Evolutionary conservation across 2,888 invertebrate genomes (phyloP), one percentile per base, ranked within the genome.

Genomic region (Eretmocerus hayati): DNA sequence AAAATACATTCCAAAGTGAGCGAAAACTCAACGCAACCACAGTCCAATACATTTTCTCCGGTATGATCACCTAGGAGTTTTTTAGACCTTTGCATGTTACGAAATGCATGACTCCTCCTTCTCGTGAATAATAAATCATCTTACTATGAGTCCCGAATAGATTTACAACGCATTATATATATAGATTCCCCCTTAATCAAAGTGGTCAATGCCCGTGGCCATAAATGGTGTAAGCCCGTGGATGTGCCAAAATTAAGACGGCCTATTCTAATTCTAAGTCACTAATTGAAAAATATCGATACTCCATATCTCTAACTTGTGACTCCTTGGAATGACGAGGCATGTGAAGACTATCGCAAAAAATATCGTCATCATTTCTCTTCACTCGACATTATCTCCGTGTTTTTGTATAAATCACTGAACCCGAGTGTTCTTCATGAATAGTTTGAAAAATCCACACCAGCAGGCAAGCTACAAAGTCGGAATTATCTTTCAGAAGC

Each of bases 311-410:
- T 31, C 4, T 20, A 4, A 36, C 19, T 31, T 38, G 20, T 26
- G 31, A 26, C 19, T 15, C 16, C 6, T 20, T 42, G 15, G 31
- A 42, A 38, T 47, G 36, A 36, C 50, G 26, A 47, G 42, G 47
- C 43, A 32, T 52, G 48, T 62, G 64, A 65, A 66, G 52, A 58
- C 63, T 67, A 62, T 61, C 63, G 62, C 64, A 63, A 69, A 71
- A 69, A 69, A 69, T 66, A 68, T 65, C 53, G 50, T 59, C 45
- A 48, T 46, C 45, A 46, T 48, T 30, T 48, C 39, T 30, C 42
- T 9, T 50, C 44, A 20, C 23, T 35, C 40, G 38, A 41, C 48
- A 33, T 57, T 48, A 54, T 54, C 61, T 67, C 61, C 65, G 64
- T 66, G 65, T 66, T 63, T 67, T 61, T 62, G 60, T 59, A 54